These are phyloP conservation scores for Malurus alboscapulatus DNA, from an alignment of 2,113 vertebrate genomes.

Conservation along the genomic window DNA sequence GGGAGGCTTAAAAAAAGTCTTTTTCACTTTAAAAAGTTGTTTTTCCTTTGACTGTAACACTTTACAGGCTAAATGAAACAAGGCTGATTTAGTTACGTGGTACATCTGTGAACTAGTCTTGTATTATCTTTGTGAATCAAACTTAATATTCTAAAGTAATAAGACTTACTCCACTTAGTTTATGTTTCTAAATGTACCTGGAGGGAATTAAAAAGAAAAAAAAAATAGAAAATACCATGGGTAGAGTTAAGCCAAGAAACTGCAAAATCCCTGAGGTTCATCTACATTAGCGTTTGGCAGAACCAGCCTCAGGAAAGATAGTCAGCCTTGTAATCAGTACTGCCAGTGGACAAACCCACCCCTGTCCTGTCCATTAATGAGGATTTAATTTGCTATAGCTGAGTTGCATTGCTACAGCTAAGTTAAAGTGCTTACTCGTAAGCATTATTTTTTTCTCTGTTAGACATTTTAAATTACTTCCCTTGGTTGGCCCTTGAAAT, in stretches of 20 bases:
- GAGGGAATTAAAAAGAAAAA: not conserved
- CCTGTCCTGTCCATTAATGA: not conserved
- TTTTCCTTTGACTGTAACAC: slow-evolving; percentile 12
- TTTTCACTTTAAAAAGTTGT: not conserved
- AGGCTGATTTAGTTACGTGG: not conserved
- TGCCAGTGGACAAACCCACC: not conserved
- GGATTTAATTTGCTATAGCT: not conserved
- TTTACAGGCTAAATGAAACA: slow-evolving; percentile 63
- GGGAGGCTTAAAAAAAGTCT: not conserved
- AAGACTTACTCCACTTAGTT: not conserved
- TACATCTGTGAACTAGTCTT: not conserved
- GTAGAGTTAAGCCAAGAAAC: slow-evolving; percentile 20
- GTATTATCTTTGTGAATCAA: slow-evolving; percentile 2
- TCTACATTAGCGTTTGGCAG: not conserved
- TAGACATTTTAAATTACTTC: not conserved
- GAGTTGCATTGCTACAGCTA: not conserved
- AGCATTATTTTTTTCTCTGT: not conserved
- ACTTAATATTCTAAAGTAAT: not conserved
- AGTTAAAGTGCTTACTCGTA: not conserved
- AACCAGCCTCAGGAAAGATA: not conserved
- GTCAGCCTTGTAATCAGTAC: not conserved
- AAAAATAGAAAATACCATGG: not conserved
- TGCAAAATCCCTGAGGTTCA: not conserved
- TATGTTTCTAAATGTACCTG: not conserved
- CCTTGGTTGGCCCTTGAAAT: not conserved